Base-by-base conservation (phyloP, 2,888 invertebrate species). In the Epistrophella euchroma region DNA sequence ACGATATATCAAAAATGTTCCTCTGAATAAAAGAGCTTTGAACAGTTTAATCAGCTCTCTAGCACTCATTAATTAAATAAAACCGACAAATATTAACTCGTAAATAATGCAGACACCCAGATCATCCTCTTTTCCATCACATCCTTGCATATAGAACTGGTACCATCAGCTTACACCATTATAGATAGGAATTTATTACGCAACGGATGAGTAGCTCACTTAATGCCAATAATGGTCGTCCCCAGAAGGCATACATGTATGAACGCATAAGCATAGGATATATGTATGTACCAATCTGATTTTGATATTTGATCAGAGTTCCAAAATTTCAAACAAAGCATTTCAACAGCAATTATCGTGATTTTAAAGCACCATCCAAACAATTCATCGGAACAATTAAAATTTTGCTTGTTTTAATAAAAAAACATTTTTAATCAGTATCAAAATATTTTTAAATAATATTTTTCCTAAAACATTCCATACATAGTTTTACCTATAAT, bases 11-110 rank as follows among this genome's bases (percentile, higher is more conserved):
- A 32, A 52, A 52, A 50, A 50, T 22, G 4, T 40, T 17, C 28
- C 15, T 15, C 28, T 17, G 35, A 35, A 19, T n/a, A 22, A 40
- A 47, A 55, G 17, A 40, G 56, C 72, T 68, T 80, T 60, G 68
- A 56, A 74, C 73, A 77, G 52, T 85, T 85, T 85, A 85, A 85
- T 85, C 85, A 81, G 85, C 81, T 73, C 76, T 62, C 73, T 40
- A 71, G 73, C 80, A 85, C 66, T 72, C 84, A 85, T 85, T 85
- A 76, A 80, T 76, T 80, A 80, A 80, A 80, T 76, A 85, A 79
- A 80, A 75, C 62, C 40, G 75, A 84, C 72, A 80, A 72, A 75
- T 78, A 60, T 75, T 45, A 17, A 40, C 60, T 68, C 84, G 72
- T 72, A 80, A 68, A 72, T 71, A 85, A 72, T 72, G 66, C 4